Conservation (phyloP, 2,113 vertebrate species). For the Oreochromis spilurus region DNA sequence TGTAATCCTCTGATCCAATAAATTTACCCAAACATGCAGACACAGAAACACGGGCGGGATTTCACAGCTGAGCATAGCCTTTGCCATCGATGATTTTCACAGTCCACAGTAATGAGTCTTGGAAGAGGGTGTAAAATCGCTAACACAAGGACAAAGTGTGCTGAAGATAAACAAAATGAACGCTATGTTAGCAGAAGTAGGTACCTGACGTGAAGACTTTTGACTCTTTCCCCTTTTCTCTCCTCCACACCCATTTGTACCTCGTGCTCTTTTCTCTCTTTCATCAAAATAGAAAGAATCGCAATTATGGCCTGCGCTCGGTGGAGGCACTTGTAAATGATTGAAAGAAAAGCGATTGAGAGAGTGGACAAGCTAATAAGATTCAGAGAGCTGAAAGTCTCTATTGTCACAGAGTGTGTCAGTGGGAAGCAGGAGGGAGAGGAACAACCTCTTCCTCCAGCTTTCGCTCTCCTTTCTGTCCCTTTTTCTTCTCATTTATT, state of each 20-base stretch:
- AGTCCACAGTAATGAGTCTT: background rate
- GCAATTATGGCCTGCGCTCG: conserved; percentile 16
- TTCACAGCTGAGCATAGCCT: background rate
- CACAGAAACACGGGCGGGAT: background rate
- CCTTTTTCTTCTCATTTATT: background rate
- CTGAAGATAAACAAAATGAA: background rate
- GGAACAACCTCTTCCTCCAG: background rate
- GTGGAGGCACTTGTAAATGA: conserved; percentile 32
- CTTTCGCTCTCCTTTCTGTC: background rate
- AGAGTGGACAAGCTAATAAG: conserved; percentile 36
- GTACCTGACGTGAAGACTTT: background rate
- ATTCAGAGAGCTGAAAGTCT: conserved; percentile 36
- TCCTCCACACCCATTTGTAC: background rate
- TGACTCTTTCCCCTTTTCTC: background rate
- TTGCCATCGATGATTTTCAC: background rate
- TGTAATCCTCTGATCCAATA: conserved; percentile 37
- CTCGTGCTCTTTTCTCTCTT: background rate
- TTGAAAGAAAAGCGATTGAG: conserved; percentile 16
- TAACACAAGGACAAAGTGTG: background rate
- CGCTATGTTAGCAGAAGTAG: background rate
- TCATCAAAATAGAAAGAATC: background rate
- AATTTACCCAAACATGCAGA: background rate
- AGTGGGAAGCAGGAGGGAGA: conserved; percentile 19
- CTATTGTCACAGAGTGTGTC: conserved; percentile 26
- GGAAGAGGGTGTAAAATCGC: background rate